Percentiles rank a stretch among this genome's conserved stretches.
phyloP scores from a whole-genome alignment of 2,888 invertebrate genomes.

The Diploptera punctata region DNA sequence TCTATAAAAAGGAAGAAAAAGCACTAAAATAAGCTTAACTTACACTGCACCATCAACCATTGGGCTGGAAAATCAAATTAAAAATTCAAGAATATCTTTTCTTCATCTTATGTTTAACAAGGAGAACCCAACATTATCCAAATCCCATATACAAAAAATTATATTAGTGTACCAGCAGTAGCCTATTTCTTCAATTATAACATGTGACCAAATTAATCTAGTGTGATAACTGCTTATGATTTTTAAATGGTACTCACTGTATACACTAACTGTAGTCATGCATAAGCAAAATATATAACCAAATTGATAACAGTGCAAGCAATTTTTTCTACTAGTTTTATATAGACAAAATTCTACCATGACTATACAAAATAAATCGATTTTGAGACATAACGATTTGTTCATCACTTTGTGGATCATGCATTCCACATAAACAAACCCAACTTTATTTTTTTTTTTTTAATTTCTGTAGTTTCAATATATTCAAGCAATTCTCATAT shows the following conservation, averaged over 20 bases:
- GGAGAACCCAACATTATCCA: not conserved
- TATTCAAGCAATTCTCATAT: not conserved
- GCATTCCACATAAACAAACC: slow-evolving; percentile 15
- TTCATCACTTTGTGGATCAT: not conserved
- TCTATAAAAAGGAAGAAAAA: slow-evolving; percentile 18
- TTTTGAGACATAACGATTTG: not conserved
- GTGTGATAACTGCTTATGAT: not conserved
- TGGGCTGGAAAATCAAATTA: slow-evolving; percentile 15
- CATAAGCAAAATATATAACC: not conserved
- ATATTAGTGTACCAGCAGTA: no score
- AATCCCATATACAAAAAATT: slow-evolving; percentile 4
- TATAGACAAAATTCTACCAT: not conserved
- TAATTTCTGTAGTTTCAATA: not conserved
- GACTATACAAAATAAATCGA: not conserved
- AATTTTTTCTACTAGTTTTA: not conserved
- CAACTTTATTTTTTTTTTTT: not conserved
- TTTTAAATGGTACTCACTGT: not conserved
- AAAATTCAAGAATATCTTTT: slow-evolving; percentile 3
- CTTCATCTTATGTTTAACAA: not conserved
- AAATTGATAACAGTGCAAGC: not conserved
- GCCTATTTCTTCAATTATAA: no score
- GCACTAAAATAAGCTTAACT: slow-evolving; percentile 10
- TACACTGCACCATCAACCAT: not conserved
- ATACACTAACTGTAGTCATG: not conserved
- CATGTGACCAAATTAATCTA: not conserved